These are phyloP conservation scores for Lepidiolamprologus cunningtoni DNA, from an alignment of 2,113 vertebrate genomes.

Conservation along the genomic window DNA sequence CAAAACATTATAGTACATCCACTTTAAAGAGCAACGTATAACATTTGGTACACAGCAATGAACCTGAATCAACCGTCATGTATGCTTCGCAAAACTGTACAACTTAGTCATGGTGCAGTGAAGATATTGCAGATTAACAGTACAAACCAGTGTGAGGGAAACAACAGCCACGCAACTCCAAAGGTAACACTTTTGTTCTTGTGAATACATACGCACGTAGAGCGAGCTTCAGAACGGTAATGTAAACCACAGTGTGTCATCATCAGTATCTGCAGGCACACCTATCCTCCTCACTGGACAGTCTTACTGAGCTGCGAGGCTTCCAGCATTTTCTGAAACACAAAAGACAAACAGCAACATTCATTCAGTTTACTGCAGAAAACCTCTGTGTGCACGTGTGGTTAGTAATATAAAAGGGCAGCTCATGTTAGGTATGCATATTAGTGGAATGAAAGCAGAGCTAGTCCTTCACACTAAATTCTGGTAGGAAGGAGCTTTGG, in stretches of 20 bases:
- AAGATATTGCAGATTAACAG: neutral
- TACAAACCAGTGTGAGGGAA: neutral
- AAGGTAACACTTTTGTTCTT: neutral
- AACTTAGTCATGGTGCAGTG: neutral
- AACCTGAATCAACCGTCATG: neutral
- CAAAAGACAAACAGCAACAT: neutral
- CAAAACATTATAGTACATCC: neutral
- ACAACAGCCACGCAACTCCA: neutral
- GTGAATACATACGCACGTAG: neutral
- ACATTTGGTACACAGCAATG: neutral
- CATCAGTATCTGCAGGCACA: neutral
- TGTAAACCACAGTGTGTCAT: neutral
- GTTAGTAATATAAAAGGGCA: neutral
- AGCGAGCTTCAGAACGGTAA: neutral
- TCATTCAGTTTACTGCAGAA: neutral
- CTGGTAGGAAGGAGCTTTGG: neutral
- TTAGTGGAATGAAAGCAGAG: neutral
- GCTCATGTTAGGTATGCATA: neutral
- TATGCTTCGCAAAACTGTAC: neutral
- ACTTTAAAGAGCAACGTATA: neutral
- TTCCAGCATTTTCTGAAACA: slow-evolving; percentile 70
- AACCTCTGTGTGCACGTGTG: neutral
- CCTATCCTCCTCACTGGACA: slow-evolving; percentile 27
- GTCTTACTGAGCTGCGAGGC: slow-evolving; percentile 25
- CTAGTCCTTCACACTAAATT: neutral